Base-by-base conservation (phyloP, 2,113 vertebrate genomes). In the Sinocyclocheilus grahami region DNA sequence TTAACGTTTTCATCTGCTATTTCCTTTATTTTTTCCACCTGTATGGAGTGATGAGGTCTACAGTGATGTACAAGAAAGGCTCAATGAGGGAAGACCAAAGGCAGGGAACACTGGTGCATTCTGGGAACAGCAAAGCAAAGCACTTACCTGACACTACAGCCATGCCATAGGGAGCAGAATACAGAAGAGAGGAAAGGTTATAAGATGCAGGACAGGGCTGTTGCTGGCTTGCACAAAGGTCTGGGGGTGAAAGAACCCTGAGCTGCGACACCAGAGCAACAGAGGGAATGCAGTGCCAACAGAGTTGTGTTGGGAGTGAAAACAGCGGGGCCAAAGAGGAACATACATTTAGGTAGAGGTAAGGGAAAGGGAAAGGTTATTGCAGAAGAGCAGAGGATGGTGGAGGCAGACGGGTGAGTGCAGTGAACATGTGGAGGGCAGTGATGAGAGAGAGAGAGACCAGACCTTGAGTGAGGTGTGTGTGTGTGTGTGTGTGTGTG, bases 161-260 rank as follows among this genome's bases (percentile, higher is more conserved):
- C 97, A 98, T 96, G 97, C 96, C 97, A 98, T 92, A 96, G 97
- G 97, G 96, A 99, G 97, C 97, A 97, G 96, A 98, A 97, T 97
- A 97, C 96, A 97, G 97, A 97, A 98, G 96, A 99, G 94, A 97
- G 97, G 95, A 99, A 95, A 97, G 96, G 95, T 99, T 98, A 99
- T 97, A 97, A 97, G 97, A 96, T 96, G 96, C 94, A 94, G 95
- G 96, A 96, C 95, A 93, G 96, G 95, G 95, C 95, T 96, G 95
- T 95, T 96, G 96, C 96, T 96, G 96, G 97, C 97, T 96, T 93
- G 97, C 95, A 98, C 96, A 96, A 97, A 98, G 95, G 96, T 96
- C 95, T 96, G 96, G 81, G 91, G 88, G 90, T 92, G 91, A 69
- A 90, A 84, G 90, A 90, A 90, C 84, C 92, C 92, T 84, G 87